A percentile compares a stretch with the other conserved stretches of the same genome.
Evolutionary conservation across 2,888 invertebrate species (phyloP).

Genomic region (Apodemia hepburni): DNA sequence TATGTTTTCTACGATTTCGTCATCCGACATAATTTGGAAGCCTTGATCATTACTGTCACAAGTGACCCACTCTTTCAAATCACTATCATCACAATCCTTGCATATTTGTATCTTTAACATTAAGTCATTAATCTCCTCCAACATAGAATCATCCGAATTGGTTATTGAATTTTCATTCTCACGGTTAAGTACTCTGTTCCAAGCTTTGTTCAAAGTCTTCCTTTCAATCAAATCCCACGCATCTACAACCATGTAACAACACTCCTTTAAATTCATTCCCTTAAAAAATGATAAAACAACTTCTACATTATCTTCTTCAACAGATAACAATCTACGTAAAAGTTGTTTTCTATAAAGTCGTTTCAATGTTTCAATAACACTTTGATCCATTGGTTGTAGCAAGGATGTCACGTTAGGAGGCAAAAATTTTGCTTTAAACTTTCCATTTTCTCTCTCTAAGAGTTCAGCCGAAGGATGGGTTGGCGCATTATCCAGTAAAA

Average conservation of each 20-base stretch:
- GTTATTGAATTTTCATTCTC: constrained; percentile 27
- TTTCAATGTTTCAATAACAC: constrained; percentile 33
- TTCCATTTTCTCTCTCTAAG: constrained; percentile 30
- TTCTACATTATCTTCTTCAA: constrained; percentile 28
- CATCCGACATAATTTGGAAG: constrained; percentile 18
- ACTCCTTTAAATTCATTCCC: constrained; percentile 31
- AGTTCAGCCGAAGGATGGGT: constrained; percentile 30
- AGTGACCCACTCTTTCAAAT: constrained; percentile 23
- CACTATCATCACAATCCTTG: constrained; percentile 26
- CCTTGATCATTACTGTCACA: constrained; percentile 23
- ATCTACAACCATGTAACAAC: constrained; percentile 31
- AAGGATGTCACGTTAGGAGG: constrained; percentile 32
- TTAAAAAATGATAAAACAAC: constrained; percentile 24
- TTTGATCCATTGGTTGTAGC: constrained; percentile 34
- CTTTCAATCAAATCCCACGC: constrained; percentile 29
- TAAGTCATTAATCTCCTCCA: constrained; percentile 28
- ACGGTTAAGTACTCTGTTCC: constrained; percentile 28
- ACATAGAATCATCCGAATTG: background rate
- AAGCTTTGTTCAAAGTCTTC: constrained; percentile 28
- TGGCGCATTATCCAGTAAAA: constrained; percentile 29
- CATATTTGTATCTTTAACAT: constrained; percentile 15
- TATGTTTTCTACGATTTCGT: constrained; percentile 18
- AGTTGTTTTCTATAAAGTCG: constrained; percentile 34
- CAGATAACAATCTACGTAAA: constrained; percentile 29
- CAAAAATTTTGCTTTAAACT: constrained; percentile 30